These are phyloP conservation scores for Gasterosteus aculeatus DNA, from an alignment of 2,113 vertebrate genomes.

Conservation along the genomic window DNA sequence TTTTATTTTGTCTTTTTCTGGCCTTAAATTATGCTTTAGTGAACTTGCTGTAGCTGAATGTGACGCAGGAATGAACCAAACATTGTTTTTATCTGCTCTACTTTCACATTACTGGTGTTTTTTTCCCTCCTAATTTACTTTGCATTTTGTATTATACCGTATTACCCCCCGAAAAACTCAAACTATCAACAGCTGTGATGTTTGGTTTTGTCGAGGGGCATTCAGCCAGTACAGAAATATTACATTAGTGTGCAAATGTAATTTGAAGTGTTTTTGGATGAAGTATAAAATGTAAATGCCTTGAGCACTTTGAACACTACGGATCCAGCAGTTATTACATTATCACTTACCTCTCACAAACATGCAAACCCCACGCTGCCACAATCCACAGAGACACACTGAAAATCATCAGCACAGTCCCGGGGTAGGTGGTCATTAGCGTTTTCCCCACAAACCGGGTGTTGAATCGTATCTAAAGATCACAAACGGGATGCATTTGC, in stretches of 20 bases:
- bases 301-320: too few species aligned
- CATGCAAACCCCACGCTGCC: slow-evolving; percentile 93
- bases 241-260: background rate
- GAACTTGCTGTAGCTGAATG: background rate
- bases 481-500: slow-evolving; percentile 21
- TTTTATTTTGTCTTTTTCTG: background rate
- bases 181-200: background rate
- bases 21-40: background rate
- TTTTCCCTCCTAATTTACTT: background rate
- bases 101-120: background rate
- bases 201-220: background rate
- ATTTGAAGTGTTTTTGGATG: background rate
- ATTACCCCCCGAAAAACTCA: background rate
- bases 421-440: slow-evolving; percentile 94
- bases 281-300: background rate
- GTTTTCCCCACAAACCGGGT: slow-evolving; percentile 95
- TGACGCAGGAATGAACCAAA: background rate
- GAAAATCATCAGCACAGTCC: slow-evolving; percentile 93
- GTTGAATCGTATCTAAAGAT: slow-evolving; percentile 86
- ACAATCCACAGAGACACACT: slow-evolving; percentile 96
- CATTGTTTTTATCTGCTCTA: background rate
- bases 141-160: background rate
- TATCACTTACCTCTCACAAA: slow-evolving; percentile 88
- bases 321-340: background rate
- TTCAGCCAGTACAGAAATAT: background rate